Percentiles rank a stretch among this genome's conserved stretches.
Evolutionary conservation across 2,113 vertebrate genomes (phyloP).

Genomic region (Seriola dumerili): DNA sequence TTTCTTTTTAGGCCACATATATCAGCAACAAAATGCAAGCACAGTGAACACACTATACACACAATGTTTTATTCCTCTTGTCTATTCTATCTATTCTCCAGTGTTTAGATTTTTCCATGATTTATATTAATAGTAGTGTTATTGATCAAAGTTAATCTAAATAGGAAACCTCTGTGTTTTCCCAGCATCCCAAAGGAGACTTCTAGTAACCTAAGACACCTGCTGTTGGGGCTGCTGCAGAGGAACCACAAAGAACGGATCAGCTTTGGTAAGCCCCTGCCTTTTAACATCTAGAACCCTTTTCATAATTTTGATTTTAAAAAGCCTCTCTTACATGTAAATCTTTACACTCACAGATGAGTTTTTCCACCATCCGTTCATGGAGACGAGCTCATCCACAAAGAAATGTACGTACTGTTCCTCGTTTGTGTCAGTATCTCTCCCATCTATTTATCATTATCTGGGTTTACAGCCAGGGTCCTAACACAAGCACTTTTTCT

Average conservation of each 20-base stretch:
- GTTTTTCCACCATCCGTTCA: constrained; percentile 95
- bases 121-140: constrained; percentile 5
- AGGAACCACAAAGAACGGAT: constrained; percentile 93
- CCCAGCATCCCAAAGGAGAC: constrained; percentile 95
- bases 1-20: neutral
- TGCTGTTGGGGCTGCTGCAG: constrained; percentile 92
- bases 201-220: constrained; percentile 88
- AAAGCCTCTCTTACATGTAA: neutral
- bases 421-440: neutral
- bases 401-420: constrained; percentile 91
- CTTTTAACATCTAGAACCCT: neutral
- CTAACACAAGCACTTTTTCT: neutral
- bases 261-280: constrained; percentile 89
- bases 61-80: neutral
- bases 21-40: neutral
- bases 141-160: neutral
- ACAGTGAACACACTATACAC: too few relatives aligned
- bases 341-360: constrained; percentile 85
- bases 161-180: constrained; percentile 31
- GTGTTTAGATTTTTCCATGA: neutral
- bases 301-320: neutral
- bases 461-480: neutral
- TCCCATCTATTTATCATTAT: neutral
- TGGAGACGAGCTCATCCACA: constrained; percentile 88
- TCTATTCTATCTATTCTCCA: neutral